These are phyloP conservation scores for Chrosomus eos DNA, from an alignment of 2,797 vertebrate species.

Conservation along the genomic window DNA sequence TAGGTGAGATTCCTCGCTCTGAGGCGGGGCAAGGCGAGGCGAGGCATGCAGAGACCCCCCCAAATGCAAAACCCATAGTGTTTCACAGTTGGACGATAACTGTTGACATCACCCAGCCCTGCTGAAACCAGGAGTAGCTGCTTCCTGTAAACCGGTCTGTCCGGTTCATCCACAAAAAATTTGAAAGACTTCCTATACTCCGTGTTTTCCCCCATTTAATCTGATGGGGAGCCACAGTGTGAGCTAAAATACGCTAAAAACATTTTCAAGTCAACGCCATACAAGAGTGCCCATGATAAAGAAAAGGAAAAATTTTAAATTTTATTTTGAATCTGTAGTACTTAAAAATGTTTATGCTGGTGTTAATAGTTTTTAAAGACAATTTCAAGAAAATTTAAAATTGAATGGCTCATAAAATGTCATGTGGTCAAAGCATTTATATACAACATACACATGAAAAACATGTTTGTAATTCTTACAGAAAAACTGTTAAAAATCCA, in stretches of 20 bases:
- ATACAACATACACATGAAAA: too few relatives aligned
- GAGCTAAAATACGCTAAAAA: neutral
- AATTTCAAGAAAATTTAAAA: neutral
- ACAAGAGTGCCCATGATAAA: neutral
- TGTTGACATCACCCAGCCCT: conserved; percentile 49
- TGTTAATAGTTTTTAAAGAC: neutral
- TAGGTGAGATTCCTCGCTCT: conserved; percentile 55
- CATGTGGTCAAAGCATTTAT: too few relatives aligned
- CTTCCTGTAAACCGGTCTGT: conserved; percentile 64
- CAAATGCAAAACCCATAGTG: conserved; percentile 21
- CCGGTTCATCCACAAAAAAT: conserved; percentile 61
- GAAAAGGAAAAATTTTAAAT: neutral
- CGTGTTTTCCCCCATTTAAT: neutral
- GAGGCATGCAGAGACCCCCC: conserved; percentile 43
- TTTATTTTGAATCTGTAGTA: neutral
- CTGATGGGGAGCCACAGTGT: neutral
- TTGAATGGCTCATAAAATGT: too few relatives aligned
- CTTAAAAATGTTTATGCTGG: neutral
- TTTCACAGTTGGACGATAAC: conserved; percentile 44
- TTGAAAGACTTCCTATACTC: conserved; percentile 19
- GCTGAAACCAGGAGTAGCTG: conserved; percentile 47
- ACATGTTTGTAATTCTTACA: too few relatives aligned
- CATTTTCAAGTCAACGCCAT: neutral
- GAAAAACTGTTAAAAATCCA: too few relatives aligned
- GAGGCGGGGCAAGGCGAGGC: conserved; percentile 12